A percentile compares a stretch with the other conserved stretches of the same genome.
These are phyloP conservation scores for Sebastiscus albofasciatus DNA, from an alignment of 2,797 vertebrate genomes.

Conservation along the genomic window DNA sequence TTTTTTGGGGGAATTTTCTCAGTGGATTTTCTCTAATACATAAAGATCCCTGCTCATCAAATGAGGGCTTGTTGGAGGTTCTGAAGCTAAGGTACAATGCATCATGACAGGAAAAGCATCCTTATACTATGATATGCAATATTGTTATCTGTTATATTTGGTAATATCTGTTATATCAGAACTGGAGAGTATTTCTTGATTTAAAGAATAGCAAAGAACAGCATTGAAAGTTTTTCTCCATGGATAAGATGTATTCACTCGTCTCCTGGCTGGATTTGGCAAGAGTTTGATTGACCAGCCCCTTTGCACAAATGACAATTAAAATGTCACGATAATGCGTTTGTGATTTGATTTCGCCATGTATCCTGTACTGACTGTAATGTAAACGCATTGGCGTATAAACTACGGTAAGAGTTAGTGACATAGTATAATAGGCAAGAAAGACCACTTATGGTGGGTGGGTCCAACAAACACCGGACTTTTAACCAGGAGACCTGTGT, in stretches of 20 bases:
- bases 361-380: too few relatives aligned
- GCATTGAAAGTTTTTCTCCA: neutral
- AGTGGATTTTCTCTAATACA: neutral
- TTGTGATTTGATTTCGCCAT: too few relatives aligned
- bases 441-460: too few relatives aligned
- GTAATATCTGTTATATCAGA: too few relatives aligned
- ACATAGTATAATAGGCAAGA: too few relatives aligned
- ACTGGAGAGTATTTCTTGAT: neutral
- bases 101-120: neutral
- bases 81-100: neutral
- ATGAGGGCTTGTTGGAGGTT: neutral
- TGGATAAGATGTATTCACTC: neutral
- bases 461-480: too few relatives aligned
- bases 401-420: too few relatives aligned
- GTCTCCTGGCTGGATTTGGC: neutral
- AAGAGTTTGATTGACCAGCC: neutral
- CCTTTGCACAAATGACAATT: too few relatives aligned
- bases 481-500: too few relatives aligned
- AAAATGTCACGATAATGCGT: too few relatives aligned
- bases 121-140: neutral
- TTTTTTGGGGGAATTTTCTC: neutral
- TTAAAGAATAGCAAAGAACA: neutral
- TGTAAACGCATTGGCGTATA: too few relatives aligned
- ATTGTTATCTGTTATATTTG: neutral
- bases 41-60: neutral